Base-by-base conservation (phyloP, 2,797 vertebrate species). In the Myripristis murdjan region DNA sequence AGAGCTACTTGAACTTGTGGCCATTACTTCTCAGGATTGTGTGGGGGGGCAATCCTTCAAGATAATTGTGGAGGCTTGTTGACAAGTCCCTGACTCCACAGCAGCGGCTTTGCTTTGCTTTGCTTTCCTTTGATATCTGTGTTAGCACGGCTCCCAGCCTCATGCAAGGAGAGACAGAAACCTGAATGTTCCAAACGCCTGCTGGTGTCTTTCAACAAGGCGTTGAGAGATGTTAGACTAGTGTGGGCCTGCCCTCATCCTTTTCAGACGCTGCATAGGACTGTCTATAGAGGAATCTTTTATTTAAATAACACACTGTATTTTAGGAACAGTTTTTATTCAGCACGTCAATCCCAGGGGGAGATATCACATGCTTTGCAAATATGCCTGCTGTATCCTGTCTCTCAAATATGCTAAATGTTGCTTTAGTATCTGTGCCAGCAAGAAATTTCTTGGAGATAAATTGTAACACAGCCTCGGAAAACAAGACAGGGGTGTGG, bases 211-310 rank as follows among this genome's bases (percentile, higher is more conserved):
- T 87, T 80, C 64, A 81, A 82, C 69, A 77, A 77, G 66, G 69
- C 6, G 31, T 65, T 84, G 68, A 80, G 59, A 73, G 91, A 89
- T 87, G 74, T 61, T 57, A 16, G 87, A 80, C 87, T 48, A 91
- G 93, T 90, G 85, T 24, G 20, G 90, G 49, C 92, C 84, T 92
- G 92, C 69, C 87, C 75, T 70, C 81, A 75, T 64, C 64, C 31
- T 12, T 70, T 56, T 82, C 16, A 79, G 70, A 44, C 18, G 18
- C 58, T 6, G 46, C 43, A 41, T 20, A 16, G 79, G 62, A 56
- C 52, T 33, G 62, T 51, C 59, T 76, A 57, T 63, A 62, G 43
- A 86, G 62, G 72, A 56, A 43, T 72, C 18, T 88, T 73, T 55
- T 70, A 64, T 73, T 80, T 65, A 71, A 76, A 73, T 23, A 57